These are phyloP conservation scores for Acrobasis suavella DNA, from an alignment of 2,888 invertebrate species.

Conservation along the genomic window DNA sequence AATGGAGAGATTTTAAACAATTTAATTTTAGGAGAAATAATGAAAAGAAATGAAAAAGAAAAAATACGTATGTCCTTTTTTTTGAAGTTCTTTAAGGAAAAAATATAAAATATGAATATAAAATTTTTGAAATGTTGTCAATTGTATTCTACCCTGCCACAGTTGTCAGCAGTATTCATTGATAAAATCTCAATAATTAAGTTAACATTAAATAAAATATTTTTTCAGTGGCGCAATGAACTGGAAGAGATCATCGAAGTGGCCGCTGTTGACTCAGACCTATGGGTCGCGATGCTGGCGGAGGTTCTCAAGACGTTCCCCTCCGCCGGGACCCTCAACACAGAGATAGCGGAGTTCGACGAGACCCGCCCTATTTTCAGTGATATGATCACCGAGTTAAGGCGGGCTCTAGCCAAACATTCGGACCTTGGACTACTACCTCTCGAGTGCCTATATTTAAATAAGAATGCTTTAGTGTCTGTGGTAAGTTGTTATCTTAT, in stretches of 20 bases:
- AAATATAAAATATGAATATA: too few species aligned
- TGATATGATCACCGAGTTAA: constrained; percentile 93
- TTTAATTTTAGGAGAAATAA: too few species aligned
- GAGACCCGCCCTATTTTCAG: constrained; percentile 95
- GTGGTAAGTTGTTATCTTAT: constrained; percentile 83
- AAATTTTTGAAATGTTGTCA: too few species aligned
- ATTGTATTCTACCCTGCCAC: too few species aligned
- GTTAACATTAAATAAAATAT: neutral
- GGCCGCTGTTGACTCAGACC: constrained; percentile 95
- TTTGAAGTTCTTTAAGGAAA: too few species aligned
- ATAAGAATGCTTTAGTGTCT: constrained; percentile 94
- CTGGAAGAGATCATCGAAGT: constrained; percentile 97
- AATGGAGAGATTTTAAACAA: too few species aligned
- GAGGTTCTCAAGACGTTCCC: constrained; percentile 98
- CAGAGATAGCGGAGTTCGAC: constrained; percentile 93
- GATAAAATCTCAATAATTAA: too few species aligned
- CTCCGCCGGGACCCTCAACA: constrained; percentile 93
- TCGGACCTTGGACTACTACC: constrained; percentile 94
- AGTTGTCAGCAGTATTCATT: too few species aligned
- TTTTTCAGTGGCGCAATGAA: constrained; percentile 94
- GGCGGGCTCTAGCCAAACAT: constrained; percentile 91
- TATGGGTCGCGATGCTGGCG: constrained; percentile 98
- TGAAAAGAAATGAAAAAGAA: too few species aligned
- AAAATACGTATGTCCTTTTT: too few species aligned
- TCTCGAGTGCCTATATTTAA: constrained; percentile 97